These are phyloP conservation scores for Lepidothrix coronata DNA, from an alignment of 2,113 vertebrate genomes.

Conservation along the genomic window DNA sequence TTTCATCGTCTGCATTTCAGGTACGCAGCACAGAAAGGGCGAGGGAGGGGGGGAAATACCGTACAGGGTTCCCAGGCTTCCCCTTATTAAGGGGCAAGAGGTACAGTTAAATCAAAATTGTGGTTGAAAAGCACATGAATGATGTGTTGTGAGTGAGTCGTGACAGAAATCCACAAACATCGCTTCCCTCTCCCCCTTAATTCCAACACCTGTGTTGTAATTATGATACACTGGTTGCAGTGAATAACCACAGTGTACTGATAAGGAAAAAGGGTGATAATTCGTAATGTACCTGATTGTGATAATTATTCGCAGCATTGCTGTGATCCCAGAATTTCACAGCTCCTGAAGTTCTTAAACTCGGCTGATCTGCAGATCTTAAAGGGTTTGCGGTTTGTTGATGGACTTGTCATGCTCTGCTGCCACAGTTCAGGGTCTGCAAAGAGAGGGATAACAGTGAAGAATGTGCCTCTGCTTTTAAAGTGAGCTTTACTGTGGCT, in stretches of 20 bases:
- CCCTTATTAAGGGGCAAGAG: background rate
- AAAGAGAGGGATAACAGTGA: background rate
- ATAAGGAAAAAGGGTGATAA: background rate
- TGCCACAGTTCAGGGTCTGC: background rate
- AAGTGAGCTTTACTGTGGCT: background rate
- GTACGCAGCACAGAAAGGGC: conserved; percentile 71
- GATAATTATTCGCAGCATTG: background rate
- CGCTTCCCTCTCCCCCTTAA: background rate
- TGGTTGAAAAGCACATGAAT: background rate
- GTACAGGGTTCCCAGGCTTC: background rate
- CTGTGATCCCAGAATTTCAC: background rate
- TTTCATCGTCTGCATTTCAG: conserved; percentile 96
- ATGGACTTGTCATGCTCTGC: background rate
- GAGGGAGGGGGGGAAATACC: background rate
- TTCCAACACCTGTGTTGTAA: background rate
- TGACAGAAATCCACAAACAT: background rate
- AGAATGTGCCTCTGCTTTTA: background rate
- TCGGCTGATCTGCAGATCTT: background rate
- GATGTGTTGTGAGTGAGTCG: background rate
- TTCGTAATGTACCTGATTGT: background rate
- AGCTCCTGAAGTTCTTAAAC: conserved; percentile 71
- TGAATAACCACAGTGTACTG: background rate
- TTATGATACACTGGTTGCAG: background rate
- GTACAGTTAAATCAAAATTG: background rate
- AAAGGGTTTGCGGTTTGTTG: background rate